Evolutionary conservation across 2,888 invertebrate species (phyloP).

Genomic region (Volucella inflata): DNA sequence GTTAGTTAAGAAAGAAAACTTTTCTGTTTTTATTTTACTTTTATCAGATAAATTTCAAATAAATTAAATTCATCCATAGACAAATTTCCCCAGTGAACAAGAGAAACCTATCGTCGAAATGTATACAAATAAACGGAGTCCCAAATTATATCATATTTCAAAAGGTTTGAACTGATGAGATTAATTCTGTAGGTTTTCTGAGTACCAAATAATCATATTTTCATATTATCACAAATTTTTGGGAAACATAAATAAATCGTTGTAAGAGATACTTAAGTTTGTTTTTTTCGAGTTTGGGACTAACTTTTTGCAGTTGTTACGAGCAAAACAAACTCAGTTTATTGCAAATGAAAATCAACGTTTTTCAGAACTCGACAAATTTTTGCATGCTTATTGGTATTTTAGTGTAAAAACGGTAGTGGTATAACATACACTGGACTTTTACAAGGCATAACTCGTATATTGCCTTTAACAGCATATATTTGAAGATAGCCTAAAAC

Average conservation of each 20-base stretch:
- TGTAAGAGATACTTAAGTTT: neutral
- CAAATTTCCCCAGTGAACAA: slow-evolving; percentile 36
- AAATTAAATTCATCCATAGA: neutral
- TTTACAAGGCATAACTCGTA: no score
- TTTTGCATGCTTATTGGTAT: no score
- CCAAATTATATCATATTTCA: slow-evolving; percentile 30
- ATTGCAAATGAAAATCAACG: no score
- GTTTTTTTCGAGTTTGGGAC: no score
- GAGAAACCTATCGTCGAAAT: neutral
- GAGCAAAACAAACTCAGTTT: no score
- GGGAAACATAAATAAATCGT: slow-evolving; percentile 18
- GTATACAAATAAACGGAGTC: slow-evolving; percentile 15
- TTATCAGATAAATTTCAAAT: slow-evolving; percentile 30
- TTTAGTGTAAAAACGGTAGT: no score
- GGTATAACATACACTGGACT: no score
- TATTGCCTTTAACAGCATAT: no score
- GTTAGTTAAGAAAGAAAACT: neutral
- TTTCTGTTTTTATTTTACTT: neutral
- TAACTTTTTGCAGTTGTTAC: no score
- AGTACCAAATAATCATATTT: slow-evolving; percentile 54
- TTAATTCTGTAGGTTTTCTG: slow-evolving; percentile 32
- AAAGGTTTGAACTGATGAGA: no score
- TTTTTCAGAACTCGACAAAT: no score
- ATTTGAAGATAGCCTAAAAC: no score
- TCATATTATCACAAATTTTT: slow-evolving; percentile 49